Percentiles rank a stretch among this genome's conserved stretches.
Evolutionary conservation across 2,797 vertebrate genomes (phyloP).

Genomic region (Thripadectes ignobilis): DNA sequence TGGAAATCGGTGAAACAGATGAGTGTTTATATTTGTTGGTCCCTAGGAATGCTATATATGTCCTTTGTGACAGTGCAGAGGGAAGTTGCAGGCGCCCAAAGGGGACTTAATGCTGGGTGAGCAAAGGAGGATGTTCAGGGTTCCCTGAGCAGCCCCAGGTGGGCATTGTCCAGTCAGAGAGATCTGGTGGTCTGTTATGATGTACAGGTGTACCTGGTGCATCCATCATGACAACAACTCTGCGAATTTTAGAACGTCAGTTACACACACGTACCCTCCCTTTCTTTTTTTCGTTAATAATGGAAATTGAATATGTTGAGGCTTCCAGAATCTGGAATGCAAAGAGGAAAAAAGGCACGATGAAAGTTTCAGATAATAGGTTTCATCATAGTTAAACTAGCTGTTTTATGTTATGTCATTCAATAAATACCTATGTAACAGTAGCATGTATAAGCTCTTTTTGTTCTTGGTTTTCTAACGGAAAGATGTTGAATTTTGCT

Average conservation of each 20-base stretch:
- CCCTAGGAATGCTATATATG: rapidly evolving
- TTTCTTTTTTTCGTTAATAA: no score
- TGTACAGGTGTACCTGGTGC: background rate
- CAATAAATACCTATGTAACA: background rate
- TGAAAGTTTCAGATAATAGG: background rate
- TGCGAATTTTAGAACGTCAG: background rate
- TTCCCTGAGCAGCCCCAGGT: background rate
- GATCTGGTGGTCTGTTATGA: no score
- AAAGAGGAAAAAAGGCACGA: background rate
- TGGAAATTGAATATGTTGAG: background rate
- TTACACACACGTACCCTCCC: background rate
- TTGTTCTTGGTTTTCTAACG: background rate
- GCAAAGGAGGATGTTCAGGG: no score
- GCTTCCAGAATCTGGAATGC: background rate
- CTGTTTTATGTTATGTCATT: background rate
- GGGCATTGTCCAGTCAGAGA: background rate
- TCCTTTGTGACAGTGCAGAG: rapidly evolving
- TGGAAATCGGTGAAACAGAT: background rate
- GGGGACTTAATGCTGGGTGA: background rate
- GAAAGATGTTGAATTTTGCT: background rate
- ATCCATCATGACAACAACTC: rapidly evolving
- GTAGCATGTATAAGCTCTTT: rapidly evolving
- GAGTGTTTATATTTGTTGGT: rapidly evolving
- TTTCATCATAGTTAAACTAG: background rate
- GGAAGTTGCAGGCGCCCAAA: rapidly evolving